phyloP scores from a whole-genome alignment of 2,888 invertebrate species.

The Troglohyphantes excavatus region DNA sequence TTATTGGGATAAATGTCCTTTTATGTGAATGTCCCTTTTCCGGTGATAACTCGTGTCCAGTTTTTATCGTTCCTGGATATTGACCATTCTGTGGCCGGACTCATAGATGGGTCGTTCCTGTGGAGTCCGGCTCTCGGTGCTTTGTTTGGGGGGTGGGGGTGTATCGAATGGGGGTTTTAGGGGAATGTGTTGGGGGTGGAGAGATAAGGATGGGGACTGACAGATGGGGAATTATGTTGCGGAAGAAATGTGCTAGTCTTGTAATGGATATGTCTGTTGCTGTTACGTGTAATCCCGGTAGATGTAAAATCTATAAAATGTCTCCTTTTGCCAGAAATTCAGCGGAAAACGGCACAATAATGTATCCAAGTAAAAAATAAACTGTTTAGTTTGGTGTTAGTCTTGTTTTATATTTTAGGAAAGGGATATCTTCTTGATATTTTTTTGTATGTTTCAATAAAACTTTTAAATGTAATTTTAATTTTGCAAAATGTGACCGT shows the following conservation, averaged over 20 bases:
- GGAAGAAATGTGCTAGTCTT: not conserved
- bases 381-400: no score
- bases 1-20: not conserved
- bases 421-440: no score
- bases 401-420: no score
- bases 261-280: not conserved
- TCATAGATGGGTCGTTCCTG: slow-evolving; percentile 2
- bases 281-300: not conserved
- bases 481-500: no score
- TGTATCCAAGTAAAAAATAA: no score
- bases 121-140: not conserved
- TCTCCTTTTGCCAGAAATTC: not conserved
- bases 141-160: not conserved
- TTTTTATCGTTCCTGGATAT: slow-evolving; percentile 14
- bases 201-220: slow-evolving; percentile 16
- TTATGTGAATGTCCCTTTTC: slow-evolving; percentile 21
- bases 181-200: not conserved
- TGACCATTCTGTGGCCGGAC: slow-evolving; percentile 21
- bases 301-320: not conserved
- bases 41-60: slow-evolving; percentile 33
- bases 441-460: no score
- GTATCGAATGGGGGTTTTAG: not conserved
- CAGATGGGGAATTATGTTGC: not conserved
- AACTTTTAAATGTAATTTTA: no score
- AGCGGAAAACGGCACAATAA: no score